These are phyloP conservation scores for Vultur gryphus DNA, from an alignment of 2,797 vertebrate species.

Conservation along the genomic window DNA sequence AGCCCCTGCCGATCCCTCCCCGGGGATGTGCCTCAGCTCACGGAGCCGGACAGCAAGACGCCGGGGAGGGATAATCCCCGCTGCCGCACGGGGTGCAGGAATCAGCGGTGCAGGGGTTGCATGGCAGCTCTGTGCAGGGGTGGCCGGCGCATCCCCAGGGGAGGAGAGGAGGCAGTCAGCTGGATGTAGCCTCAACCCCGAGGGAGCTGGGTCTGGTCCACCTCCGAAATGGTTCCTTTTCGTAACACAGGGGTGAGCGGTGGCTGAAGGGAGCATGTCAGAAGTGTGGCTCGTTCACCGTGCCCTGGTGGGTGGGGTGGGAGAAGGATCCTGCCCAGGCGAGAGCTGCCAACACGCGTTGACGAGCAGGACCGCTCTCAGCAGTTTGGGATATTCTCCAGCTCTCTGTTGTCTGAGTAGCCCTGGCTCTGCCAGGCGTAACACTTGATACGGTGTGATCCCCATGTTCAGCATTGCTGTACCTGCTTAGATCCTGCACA, in stretches of 20 bases:
- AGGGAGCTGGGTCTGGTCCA: neutral
- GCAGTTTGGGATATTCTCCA: neutral
- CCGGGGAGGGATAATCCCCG: accelerated
- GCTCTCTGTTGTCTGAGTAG: neutral
- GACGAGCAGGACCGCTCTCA: neutral
- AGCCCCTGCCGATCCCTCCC: neutral
- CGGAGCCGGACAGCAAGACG: accelerated
- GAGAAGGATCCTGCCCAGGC: neutral
- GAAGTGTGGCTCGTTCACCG: accelerated
- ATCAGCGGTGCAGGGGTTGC: neutral
- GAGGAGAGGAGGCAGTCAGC: neutral
- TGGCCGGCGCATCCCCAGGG: neutral
- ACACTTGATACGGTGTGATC: neutral
- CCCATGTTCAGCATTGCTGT: accelerated
- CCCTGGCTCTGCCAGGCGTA: neutral
- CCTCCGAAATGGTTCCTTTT: neutral
- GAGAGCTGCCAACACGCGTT: neutral
- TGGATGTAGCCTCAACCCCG: neutral
- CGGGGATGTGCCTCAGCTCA: neutral
- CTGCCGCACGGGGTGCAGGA: accelerated
- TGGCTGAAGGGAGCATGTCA: neutral
- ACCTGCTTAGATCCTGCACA: neutral
- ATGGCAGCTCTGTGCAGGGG: neutral
- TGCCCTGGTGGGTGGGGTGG: neutral
- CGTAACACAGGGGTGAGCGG: accelerated